phyloP scores from a whole-genome alignment of 2,888 invertebrate species.

The Nomada goodeniana region DNA sequence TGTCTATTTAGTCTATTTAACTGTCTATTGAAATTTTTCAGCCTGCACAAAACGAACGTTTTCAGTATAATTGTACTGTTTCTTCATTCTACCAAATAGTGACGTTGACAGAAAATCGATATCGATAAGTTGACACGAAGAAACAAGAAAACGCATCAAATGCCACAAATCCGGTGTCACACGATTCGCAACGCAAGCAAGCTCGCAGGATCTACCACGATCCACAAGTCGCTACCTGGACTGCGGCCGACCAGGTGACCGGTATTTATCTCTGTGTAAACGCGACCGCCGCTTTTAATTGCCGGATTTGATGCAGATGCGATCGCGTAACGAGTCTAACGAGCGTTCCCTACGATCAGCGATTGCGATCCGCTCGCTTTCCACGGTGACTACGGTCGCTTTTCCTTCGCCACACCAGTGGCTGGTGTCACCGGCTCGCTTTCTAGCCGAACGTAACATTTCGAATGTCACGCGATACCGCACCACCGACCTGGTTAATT shows the following conservation, averaged over 20 bases:
- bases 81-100: too few relatives aligned
- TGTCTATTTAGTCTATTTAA: too few relatives aligned
- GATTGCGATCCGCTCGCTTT: constrained; percentile 34
- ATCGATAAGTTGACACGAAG: too few relatives aligned
- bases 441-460: constrained; percentile 20
- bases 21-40: too few relatives aligned
- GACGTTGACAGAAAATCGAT: too few relatives aligned
- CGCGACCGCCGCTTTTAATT: constrained; percentile 49
- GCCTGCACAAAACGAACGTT: too few relatives aligned
- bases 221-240: constrained; percentile 41
- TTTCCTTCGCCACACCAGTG: constrained; percentile 15
- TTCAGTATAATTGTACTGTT: too few relatives aligned
- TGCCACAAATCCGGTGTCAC: too few relatives aligned
- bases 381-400: not conserved
- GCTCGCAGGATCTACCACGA: constrained; percentile 7
- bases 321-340: constrained; percentile 35
- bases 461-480: constrained; percentile 42
- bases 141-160: too few relatives aligned
- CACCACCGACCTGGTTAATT: constrained; percentile 4
- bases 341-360: constrained; percentile 27
- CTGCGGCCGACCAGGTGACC: constrained; percentile 19
- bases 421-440: not conserved
- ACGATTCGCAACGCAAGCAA: too few relatives aligned
- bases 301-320: constrained; percentile 44
- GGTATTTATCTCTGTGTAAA: constrained; percentile 42